Percentiles rank a stretch among this genome's conserved stretches.
Evolutionary conservation across 2,888 invertebrate genomes (phyloP).

Genomic region (Sceliomorpha sp.): DNA sequence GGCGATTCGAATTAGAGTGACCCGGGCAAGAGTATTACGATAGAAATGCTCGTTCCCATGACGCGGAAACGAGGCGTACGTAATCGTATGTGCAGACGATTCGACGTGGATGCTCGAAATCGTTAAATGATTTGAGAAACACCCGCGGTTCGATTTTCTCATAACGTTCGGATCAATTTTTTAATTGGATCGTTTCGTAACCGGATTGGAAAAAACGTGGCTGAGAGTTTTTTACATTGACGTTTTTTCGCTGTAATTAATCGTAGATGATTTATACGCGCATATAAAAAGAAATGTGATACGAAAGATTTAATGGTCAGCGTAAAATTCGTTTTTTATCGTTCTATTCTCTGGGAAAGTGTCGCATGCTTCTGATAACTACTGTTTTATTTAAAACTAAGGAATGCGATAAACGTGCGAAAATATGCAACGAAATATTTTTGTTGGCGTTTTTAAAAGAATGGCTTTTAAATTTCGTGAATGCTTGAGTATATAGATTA

Average conservation of each 20-base stretch:
- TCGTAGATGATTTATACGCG: conserved; percentile 27
- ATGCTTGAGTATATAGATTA: no score
- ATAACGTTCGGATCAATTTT: conserved; percentile 36
- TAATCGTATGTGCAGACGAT: conserved; percentile 74
- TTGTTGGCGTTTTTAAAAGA: no score
- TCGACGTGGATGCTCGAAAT: conserved; percentile 68
- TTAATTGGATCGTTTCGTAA: conserved; percentile 7
- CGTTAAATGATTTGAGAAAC: conserved; percentile 76
- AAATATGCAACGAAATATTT: no score
- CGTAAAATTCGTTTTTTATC: conserved; percentile 24
- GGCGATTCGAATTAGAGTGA: conserved; percentile 77
- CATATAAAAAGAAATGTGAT: conserved; percentile 33
- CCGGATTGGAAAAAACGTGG: neutral
- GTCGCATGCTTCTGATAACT: neutral
- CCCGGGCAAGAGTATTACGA: conserved; percentile 32
- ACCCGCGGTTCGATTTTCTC: conserved; percentile 62
- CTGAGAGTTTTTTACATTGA: neutral
- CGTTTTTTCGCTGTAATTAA: conserved; percentile 13
- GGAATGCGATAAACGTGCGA: no score
- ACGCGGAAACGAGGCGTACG: conserved; percentile 71
- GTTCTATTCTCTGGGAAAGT: conserved; percentile 2
- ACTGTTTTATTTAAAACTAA: no score
- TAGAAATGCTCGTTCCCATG: conserved; percentile 72
- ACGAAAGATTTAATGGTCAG: conserved; percentile 24
- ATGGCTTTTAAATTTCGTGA: no score